A percentile compares a stretch with the other conserved stretches of the same genome.
Conservation (phyloP, 1,140 invertebrate genomes). For the Triops longicaudatus region DNA sequence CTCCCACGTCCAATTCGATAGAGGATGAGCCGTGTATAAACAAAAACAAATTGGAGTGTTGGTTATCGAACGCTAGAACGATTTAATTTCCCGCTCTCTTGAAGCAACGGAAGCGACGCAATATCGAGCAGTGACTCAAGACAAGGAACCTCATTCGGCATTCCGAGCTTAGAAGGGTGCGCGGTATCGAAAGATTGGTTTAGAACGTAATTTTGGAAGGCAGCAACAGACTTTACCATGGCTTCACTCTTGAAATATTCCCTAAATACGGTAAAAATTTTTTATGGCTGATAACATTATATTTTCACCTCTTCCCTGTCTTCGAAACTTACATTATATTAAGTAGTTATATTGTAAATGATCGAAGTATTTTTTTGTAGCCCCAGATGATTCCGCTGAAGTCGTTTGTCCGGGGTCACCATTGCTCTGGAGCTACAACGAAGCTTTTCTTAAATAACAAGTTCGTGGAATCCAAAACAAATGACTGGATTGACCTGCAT, state of each 20-base stretch:
- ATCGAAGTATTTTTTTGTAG: neutral
- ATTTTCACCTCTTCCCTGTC: neutral
- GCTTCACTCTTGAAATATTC: neutral
- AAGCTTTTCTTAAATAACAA: constrained; percentile 94
- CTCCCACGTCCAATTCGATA: no score
- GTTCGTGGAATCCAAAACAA: constrained; percentile 86
- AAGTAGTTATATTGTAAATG: neutral
- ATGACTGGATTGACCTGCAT: constrained; percentile 86
- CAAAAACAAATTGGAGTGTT: no score
- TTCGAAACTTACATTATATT: neutral
- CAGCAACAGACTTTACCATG: neutral
- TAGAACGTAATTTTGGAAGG: no score
- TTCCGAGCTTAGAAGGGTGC: no score
- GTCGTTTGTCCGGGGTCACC: constrained; percentile 16
- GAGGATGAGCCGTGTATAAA: no score
- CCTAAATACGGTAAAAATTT: neutral
- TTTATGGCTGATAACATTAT: neutral
- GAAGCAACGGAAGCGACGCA: no score
- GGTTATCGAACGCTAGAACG: no score
- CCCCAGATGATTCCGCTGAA: neutral
- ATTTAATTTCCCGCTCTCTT: no score
- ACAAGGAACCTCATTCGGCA: no score
- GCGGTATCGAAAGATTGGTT: no score
- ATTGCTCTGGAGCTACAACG: constrained; percentile 49
- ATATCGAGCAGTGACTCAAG: no score